Conservation (phyloP, 2,888 invertebrate genomes). For the Nephrocerus scutellatus region DNA sequence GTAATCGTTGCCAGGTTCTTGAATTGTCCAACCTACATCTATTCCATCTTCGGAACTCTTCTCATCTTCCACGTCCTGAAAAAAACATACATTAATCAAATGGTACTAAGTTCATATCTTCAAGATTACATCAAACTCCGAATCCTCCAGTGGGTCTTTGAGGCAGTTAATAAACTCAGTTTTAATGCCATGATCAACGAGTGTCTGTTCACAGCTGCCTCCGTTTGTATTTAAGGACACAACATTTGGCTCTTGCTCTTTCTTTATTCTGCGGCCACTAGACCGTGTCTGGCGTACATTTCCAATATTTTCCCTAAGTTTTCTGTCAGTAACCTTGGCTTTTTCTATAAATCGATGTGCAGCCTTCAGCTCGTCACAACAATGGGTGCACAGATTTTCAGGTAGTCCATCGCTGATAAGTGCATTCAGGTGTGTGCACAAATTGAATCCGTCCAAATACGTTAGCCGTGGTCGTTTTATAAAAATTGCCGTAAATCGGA, state of each 20-base stretch:
- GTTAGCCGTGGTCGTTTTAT: constrained; percentile 19
- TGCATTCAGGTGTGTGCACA: constrained; percentile 27
- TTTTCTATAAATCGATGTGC: constrained; percentile 22
- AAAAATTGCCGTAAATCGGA: too few relatives aligned
- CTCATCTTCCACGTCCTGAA: constrained; percentile 8
- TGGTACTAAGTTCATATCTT: too few relatives aligned
- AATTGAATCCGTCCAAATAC: constrained; percentile 24
- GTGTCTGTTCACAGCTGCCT: not conserved
- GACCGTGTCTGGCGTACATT: constrained; percentile 5
- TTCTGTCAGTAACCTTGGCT: constrained; percentile 23
- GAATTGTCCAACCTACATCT: constrained; percentile 17
- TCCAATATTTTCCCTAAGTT: constrained; percentile 15
- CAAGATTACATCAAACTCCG: constrained; percentile 24
- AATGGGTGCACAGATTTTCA: constrained; percentile 24
- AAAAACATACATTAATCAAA: constrained; percentile 3
- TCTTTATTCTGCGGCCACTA: constrained; percentile 12
- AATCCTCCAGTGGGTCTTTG: constrained; percentile 29
- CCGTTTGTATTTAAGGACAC: not conserved
- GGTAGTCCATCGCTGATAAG: constrained; percentile 23
- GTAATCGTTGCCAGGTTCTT: constrained; percentile 1
- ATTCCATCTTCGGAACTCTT: constrained; percentile 19
- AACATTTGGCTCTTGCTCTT: constrained; percentile 9
- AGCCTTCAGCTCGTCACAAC: constrained; percentile 21
- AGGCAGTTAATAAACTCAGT: constrained; percentile 16
- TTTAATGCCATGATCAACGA: constrained; percentile 17